These are phyloP conservation scores for Drosophila paramelanica DNA, from an alignment of 2,888 invertebrate genomes.

Conservation along the genomic window DNA sequence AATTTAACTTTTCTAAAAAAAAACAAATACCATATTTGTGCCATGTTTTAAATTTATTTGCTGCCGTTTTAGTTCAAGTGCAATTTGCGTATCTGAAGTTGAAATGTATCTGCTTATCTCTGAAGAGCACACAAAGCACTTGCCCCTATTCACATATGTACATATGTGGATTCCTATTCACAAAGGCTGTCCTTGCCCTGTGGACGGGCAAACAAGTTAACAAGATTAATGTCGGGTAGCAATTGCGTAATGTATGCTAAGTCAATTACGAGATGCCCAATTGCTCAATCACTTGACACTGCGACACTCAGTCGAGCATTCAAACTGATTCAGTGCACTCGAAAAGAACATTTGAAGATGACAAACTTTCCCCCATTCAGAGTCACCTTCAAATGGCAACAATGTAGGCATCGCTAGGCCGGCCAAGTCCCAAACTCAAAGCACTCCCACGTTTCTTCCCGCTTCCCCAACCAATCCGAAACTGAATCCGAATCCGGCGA, in stretches of 20 bases:
- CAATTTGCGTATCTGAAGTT: background rate
- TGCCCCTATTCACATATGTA: background rate
- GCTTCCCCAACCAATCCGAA: background rate
- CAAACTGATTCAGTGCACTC: constrained; percentile 41
- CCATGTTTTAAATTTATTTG: background rate
- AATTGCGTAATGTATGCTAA: constrained; percentile 32
- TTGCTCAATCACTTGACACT: constrained; percentile 52
- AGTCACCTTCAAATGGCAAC: constrained; percentile 44
- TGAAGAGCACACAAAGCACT: background rate
- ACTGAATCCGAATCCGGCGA: constrained; percentile 45
- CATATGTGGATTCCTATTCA: no score
- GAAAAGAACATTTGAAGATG: constrained; percentile 16
- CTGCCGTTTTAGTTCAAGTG: background rate
- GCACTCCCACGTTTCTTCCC: no score
- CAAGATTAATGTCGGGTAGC: constrained; percentile 9
- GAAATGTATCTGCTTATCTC: background rate
- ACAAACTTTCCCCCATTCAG: constrained; percentile 14
- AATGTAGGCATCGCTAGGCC: constrained; percentile 5
- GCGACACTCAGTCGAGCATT: constrained; percentile 15
- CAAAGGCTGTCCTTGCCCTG: no score
- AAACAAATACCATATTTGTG: background rate
- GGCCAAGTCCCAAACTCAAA: no score
- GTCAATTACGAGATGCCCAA: constrained; percentile 46
- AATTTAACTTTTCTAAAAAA: background rate
- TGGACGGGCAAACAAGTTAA: constrained; percentile 1